Percentiles rank a stretch among this genome's conserved stretches.
These are phyloP conservation scores for Acrobasis consociella DNA, from an alignment of 2,888 invertebrate species.

Conservation along the genomic window DNA sequence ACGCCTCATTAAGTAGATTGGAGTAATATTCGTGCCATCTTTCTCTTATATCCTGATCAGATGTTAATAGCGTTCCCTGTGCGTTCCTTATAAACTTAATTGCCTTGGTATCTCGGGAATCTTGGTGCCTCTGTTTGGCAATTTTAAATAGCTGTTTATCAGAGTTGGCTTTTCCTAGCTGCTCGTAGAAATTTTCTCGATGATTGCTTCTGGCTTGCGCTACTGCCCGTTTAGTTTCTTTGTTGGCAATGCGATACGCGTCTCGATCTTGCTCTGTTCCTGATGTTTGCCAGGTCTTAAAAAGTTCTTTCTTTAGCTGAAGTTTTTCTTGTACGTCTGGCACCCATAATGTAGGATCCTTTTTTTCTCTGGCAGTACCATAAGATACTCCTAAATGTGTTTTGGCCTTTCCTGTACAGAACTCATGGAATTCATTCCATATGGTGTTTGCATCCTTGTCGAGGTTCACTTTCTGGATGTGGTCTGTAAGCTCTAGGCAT, in stretches of 20 bases:
- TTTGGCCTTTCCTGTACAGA: not conserved
- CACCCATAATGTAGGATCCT: not conserved
- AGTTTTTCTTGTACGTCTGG: too few species aligned
- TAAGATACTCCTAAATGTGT: conserved; percentile 1
- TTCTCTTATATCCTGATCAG: not conserved
- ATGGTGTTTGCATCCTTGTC: not conserved
- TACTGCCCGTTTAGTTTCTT: too few species aligned
- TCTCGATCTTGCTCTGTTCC: too few species aligned
- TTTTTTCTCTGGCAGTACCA: not conserved
- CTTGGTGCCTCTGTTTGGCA: too few species aligned
- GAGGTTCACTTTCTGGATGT: too few species aligned
- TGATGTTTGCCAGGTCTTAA: too few species aligned
- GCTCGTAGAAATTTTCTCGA: not conserved
- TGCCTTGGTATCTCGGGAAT: too few species aligned
- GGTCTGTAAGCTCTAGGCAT: not conserved
- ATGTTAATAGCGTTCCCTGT: not conserved
- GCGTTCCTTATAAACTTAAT: too few species aligned
- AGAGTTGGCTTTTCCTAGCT: not conserved
- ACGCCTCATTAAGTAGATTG: too few species aligned
- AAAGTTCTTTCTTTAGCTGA: too few species aligned
- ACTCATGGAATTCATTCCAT: not conserved
- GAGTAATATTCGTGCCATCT: not conserved
- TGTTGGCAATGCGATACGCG: too few species aligned
- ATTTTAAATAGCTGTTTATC: conserved; percentile 1
- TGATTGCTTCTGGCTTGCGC: too few species aligned